These are phyloP conservation scores for Cecidostiba fungosa DNA, from an alignment of 2,888 invertebrate species.

Conservation along the genomic window DNA sequence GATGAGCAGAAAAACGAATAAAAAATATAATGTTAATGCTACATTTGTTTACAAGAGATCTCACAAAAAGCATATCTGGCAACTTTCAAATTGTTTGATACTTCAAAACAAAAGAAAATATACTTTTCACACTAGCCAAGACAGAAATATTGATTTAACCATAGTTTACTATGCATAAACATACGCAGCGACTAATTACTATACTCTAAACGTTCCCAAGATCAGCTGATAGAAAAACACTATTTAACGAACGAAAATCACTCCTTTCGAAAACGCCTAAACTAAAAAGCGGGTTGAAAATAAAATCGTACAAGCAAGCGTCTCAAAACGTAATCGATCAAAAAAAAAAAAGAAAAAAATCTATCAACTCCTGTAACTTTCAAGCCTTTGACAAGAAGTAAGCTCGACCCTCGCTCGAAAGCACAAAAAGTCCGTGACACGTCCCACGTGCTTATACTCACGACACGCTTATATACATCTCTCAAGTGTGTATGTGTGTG, in stretches of 20 bases:
- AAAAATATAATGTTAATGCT: not conserved
- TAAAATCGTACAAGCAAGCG: too few relatives aligned
- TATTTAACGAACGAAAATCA: too few relatives aligned
- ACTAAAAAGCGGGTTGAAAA: too few relatives aligned
- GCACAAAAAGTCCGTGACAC: slow-evolving; percentile 71
- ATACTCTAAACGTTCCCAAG: too few relatives aligned
- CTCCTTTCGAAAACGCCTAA: too few relatives aligned
- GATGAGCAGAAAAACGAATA: not conserved
- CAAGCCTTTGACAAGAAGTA: not conserved
- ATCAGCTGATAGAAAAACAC: too few relatives aligned
- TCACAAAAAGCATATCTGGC: not conserved
- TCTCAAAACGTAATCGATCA: not conserved
- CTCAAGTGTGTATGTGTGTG: slow-evolving; percentile 40
- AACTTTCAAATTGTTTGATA: not conserved
- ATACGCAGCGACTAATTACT: not conserved
- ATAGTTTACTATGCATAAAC: not conserved
- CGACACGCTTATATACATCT: slow-evolving; percentile 65
- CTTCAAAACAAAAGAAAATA: not conserved
- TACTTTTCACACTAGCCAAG: not conserved
- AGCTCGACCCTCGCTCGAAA: not conserved
- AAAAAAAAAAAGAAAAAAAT: too few relatives aligned
- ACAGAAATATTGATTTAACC: not conserved
- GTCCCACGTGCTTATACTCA: slow-evolving; percentile 70
- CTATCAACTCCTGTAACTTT: not conserved
- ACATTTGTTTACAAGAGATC: not conserved